Conservation (phyloP, 1,140 invertebrate genomes). For the Anadara kagoshimensis region DNA sequence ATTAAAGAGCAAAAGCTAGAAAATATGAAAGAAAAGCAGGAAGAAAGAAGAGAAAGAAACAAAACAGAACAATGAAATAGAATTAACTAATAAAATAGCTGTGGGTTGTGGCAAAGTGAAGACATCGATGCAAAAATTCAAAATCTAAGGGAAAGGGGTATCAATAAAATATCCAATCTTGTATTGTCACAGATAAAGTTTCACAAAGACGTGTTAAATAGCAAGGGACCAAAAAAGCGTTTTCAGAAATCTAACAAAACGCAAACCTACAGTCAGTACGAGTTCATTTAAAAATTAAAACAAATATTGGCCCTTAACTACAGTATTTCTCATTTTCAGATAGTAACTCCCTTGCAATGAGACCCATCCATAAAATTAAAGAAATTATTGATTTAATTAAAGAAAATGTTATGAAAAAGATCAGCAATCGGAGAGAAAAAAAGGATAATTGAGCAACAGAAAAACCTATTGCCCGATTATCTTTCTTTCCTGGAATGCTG, state of each 20-base stretch:
- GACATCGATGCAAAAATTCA: background rate
- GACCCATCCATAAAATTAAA: background rate
- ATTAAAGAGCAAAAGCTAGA: slow-evolving; percentile 6
- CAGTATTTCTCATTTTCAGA: background rate
- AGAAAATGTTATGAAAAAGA: background rate
- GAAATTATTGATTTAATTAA: background rate
- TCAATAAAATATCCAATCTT: background rate
- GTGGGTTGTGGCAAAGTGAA: background rate
- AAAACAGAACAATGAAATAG: slow-evolving; percentile 2
- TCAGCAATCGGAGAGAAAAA: background rate
- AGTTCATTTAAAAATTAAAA: slow-evolving; percentile 6
- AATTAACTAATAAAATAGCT: background rate
- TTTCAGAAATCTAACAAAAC: slow-evolving; percentile 15
- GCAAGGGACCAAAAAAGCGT: slow-evolving; percentile 1
- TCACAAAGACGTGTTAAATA: slow-evolving; percentile 5
- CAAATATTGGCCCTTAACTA: background rate
- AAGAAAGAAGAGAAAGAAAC: background rate
- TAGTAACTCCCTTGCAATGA: background rate
- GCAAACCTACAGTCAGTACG: background rate
- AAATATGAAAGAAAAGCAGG: slow-evolving; percentile 3
- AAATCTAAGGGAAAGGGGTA: background rate
- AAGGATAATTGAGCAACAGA: slow-evolving; percentile 6
- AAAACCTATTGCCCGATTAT: background rate
- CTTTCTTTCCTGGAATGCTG: background rate
- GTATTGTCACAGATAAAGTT: slow-evolving; percentile 6